phyloP scores from a whole-genome alignment of 2,113 vertebrate species.

The Circaetus cinerascens region DNA sequence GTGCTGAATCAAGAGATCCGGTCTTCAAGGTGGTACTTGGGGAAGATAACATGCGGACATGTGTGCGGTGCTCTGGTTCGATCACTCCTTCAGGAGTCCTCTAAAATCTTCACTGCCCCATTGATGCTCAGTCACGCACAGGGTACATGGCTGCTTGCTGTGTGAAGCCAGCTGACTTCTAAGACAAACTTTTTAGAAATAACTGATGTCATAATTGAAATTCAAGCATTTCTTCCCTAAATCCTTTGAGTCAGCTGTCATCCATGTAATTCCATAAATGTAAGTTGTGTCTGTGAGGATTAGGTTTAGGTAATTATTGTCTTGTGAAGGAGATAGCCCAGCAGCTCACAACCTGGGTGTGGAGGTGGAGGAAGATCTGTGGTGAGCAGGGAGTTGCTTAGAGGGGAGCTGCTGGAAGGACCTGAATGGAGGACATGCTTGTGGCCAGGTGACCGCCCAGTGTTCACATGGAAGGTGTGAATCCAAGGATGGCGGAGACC shows the following conservation, averaged over 20 bases:
- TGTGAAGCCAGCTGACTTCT: not conserved
- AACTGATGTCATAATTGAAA: not conserved
- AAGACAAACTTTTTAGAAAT: not conserved
- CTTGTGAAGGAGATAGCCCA: not conserved
- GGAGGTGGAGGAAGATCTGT: not conserved
- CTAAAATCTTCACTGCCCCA: not conserved
- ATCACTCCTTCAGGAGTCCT: not conserved
- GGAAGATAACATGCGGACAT: accelerated
- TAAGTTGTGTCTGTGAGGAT: not conserved
- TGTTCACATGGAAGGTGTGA: not conserved
- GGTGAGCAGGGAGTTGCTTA: not conserved
- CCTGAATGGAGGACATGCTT: not conserved
- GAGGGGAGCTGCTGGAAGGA: not conserved
- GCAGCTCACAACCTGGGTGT: not conserved
- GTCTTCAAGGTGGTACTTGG: not conserved
- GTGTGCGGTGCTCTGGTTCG: accelerated
- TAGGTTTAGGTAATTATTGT: not conserved
- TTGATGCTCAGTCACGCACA: not conserved
- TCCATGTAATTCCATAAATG: not conserved
- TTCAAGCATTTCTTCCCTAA: not conserved
- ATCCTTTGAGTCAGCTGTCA: not conserved
- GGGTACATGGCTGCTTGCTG: not conserved
- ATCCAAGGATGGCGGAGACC: not conserved
- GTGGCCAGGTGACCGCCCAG: not conserved
- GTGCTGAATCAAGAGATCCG: not conserved